phyloP scores from a whole-genome alignment of 2,888 invertebrate species.

The Charanyca ferruginea region DNA sequence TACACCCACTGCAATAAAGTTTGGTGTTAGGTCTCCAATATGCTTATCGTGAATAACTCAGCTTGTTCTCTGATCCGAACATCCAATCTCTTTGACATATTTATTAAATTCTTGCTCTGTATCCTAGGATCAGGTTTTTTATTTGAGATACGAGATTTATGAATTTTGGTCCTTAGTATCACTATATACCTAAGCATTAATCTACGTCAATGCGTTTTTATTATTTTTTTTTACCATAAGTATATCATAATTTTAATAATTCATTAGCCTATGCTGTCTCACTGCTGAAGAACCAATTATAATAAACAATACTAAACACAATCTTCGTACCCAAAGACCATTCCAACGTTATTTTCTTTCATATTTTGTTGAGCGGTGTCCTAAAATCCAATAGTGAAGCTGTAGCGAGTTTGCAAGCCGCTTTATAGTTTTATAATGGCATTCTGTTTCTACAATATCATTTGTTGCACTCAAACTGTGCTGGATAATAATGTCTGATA shows the following conservation, averaged over 20 bases:
- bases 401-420: slow-evolving; percentile 60
- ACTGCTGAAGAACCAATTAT: no score
- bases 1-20: background rate
- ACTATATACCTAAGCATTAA: no score
- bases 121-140: slow-evolving; percentile 1
- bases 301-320: background rate
- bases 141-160: background rate
- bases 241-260: background rate
- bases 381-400: slow-evolving; percentile 48
- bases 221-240: background rate
- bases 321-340: slow-evolving; percentile 9
- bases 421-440: slow-evolving; percentile 72
- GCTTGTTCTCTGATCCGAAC: slow-evolving; percentile 11
- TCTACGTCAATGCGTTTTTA: no score
- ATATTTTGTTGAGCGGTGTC: slow-evolving; percentile 40
- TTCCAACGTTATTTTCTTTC: slow-evolving; percentile 31
- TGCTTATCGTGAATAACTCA: slow-evolving; percentile 10
- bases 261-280: no score
- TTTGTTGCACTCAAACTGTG: slow-evolving; percentile 77
- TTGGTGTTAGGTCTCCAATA: background rate
- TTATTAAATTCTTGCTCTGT: slow-evolving; percentile 34
- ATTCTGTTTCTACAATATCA: slow-evolving; percentile 73
- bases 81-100: slow-evolving; percentile 17
- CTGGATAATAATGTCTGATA: slow-evolving; percentile 71
- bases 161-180: background rate